Evolutionary conservation across 2,797 vertebrate species (phyloP).

Genomic region (Schizopygopsis malacanthus): DNA sequence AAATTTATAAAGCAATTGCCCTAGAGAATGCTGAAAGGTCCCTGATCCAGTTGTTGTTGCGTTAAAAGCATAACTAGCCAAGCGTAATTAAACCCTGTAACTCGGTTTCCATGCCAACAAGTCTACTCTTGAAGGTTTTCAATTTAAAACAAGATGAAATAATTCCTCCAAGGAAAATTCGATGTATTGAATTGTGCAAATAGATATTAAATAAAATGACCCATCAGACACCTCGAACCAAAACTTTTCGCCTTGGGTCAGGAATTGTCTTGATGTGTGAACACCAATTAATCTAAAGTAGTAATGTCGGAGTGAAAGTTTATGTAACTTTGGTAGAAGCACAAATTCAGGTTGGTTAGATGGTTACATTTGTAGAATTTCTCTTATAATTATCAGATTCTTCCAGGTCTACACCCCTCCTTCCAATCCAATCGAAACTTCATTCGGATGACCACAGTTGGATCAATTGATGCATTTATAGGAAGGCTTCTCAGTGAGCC

Average conservation of each 20-base stretch:
- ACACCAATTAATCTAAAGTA: background rate
- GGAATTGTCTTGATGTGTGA: background rate
- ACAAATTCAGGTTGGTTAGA: background rate
- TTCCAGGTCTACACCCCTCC: background rate
- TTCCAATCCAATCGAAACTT: background rate
- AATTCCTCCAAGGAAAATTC: slow-evolving; percentile 41
- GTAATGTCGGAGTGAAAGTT: background rate
- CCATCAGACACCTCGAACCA: slow-evolving; percentile 4
- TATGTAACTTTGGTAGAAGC: background rate
- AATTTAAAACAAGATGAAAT: slow-evolving; percentile 44
- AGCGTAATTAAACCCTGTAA: slow-evolving; percentile 60
- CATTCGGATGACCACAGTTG: background rate
- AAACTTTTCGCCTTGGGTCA: slow-evolving; percentile 33
- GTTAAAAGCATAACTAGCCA: slow-evolving; percentile 61
- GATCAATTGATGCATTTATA: background rate
- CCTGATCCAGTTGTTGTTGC: slow-evolving; percentile 55
- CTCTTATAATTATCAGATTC: background rate
- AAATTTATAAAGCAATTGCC: slow-evolving; percentile 59
- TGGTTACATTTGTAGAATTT: background rate
- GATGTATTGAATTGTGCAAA: slow-evolving; percentile 28
- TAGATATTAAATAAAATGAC: slow-evolving; percentile 42
- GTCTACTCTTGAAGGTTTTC: slow-evolving; percentile 34
- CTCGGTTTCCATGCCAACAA: slow-evolving; percentile 61
- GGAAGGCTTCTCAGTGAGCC: background rate
- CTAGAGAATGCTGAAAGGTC: slow-evolving; percentile 58